A percentile compares a stretch with the other conserved stretches of the same genome.
Evolutionary conservation across 2,797 vertebrate genomes (phyloP).

Genomic region (Premnoplex brunnescens): DNA sequence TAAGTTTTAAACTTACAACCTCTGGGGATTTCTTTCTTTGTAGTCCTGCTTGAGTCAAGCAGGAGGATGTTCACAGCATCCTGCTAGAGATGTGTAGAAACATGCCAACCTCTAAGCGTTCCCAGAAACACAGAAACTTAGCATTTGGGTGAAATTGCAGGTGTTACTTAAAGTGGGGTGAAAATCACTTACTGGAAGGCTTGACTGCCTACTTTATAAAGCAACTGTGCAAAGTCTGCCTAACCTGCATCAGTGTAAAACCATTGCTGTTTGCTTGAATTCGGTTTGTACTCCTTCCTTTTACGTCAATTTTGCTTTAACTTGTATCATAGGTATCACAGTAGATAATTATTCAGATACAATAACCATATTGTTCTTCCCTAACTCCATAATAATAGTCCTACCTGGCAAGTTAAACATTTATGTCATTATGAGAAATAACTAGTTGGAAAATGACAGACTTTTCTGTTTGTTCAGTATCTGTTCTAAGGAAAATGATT

Average conservation of each 20-base stretch:
- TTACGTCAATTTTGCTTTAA: not conserved
- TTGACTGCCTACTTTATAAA: not conserved
- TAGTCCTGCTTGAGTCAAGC: not conserved
- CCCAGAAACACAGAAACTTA: not conserved
- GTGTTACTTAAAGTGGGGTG: not conserved
- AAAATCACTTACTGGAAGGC: not conserved
- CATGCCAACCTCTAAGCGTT: not conserved
- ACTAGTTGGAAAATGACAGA: not conserved
- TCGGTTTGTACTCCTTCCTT: not conserved
- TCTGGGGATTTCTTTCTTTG: not conserved
- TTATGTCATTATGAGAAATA: not conserved
- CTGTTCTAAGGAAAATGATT: not conserved
- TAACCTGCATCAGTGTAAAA: not conserved
- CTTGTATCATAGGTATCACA: not conserved
- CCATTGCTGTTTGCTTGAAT: not conserved
- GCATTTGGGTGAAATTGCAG: not conserved
- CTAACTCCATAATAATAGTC: not conserved
- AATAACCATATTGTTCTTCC: slow-evolving; percentile 8
- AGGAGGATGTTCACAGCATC: not conserved
- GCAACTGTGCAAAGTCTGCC: not conserved
- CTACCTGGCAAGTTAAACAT: slow-evolving; percentile 3
- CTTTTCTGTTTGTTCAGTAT: slow-evolving; percentile 2
- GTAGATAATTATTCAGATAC: not conserved
- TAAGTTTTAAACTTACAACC: not conserved
- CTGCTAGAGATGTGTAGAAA: not conserved